These are phyloP conservation scores for Pituophis catenifer DNA, from an alignment of 2,113 vertebrate genomes.

Conservation along the genomic window DNA sequence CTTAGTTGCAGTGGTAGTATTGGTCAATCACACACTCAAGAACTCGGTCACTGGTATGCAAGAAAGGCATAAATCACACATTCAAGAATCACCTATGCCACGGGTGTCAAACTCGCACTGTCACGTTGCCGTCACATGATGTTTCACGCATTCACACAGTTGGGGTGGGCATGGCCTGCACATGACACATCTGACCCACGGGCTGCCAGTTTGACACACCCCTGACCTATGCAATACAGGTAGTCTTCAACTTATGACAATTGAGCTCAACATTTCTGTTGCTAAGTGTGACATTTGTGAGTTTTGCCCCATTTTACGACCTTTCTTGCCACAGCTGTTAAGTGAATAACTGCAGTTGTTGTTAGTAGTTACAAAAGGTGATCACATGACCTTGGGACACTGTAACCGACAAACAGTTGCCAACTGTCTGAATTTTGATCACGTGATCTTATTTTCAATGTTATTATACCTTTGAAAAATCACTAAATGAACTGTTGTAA, in stretches of 20 bases:
- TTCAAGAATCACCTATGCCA: neutral
- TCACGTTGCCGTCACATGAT: no score
- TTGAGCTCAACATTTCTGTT: neutral
- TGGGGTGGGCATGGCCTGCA: no score
- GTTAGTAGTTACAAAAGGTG: neutral
- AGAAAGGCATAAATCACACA: neutral
- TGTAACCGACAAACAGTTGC: neutral
- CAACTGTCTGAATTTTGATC: neutral
- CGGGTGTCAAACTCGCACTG: no score
- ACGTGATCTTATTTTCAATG: neutral
- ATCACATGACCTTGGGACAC: neutral
- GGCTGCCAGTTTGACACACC: no score
- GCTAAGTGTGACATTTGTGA: neutral
- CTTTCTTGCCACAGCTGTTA: neutral
- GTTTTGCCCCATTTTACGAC: neutral
- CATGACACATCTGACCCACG: no score
- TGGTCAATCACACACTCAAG: neutral
- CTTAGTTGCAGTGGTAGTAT: neutral
- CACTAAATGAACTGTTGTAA: neutral
- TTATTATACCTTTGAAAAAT: neutral
- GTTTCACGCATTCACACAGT: no score
- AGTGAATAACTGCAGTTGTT: neutral
- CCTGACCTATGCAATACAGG: neutral
- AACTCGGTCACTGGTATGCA: neutral
- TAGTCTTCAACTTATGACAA: neutral